Base-by-base conservation (phyloP, 1,140 invertebrate genomes). In the Ganaspis sp. region DNA sequence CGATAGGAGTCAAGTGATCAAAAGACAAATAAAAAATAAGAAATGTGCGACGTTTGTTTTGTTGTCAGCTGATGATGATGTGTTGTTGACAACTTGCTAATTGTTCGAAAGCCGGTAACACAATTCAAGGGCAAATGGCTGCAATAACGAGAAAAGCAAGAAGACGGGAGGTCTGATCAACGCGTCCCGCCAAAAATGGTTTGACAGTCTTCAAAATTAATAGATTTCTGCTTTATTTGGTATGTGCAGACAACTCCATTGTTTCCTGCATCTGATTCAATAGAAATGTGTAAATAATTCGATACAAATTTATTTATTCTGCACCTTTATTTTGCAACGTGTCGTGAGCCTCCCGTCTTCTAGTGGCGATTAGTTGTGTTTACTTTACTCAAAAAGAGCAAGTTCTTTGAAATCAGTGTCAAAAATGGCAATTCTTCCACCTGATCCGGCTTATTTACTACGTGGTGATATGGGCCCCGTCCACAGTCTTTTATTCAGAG, bases 401-500 rank as follows among this genome's bases (percentile, higher is more conserved):
- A 58, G 69, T 72, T 15, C 19, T 17, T 34, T 37, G 11, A 40
- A 58, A 38, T 69, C 6, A 19, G 8, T 29, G 40, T 34, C 0
- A 45, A 81, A 49, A 84, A 93, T 93, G 92, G 91, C 92, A 81
- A 90, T 93, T 69, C 84, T 93, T 83, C 92, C 93, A 77, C 92
- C 93, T 42, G 94, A 95, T 90, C 94, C 94, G 73, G 92, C 93
- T 78, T 95, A 94, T 85, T 91, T 92, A 70, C 92, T 94, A 72
- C 92, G 94, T 45, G 93, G 93, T 75, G 93, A 94, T 75, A 94
- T 94, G 92, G 93, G 92, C 38, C 92, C 93, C 58, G 92, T 95
- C 17, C 94, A 95, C 84, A 93, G 93, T 78, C 83, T 95, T 70
- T 93, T 93, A 81, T 95, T 95, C 82, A 80, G 84, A 73, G 92